Conservation (phyloP, 2,888 invertebrate species). For the Kryphioiulus occultus region DNA sequence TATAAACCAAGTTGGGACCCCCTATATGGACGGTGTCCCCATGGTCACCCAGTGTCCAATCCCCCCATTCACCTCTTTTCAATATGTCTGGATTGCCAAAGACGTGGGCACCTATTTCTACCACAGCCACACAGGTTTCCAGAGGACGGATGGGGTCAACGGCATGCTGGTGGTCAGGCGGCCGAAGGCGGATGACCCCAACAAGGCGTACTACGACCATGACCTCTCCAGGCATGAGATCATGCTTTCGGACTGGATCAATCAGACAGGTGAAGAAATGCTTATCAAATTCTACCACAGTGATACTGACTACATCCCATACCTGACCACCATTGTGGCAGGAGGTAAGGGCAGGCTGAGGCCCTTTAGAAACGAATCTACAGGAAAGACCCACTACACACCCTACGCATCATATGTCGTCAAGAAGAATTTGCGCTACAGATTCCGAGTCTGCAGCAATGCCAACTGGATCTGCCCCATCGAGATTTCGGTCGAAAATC, state of each 20-base stretch:
- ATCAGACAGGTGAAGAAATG: conserved; percentile 66
- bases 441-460: conserved; percentile 83
- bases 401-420: background rate
- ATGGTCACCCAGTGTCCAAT: conserved; percentile 86
- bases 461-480: conserved; percentile 88
- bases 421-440: conserved; percentile 73
- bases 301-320: conserved; percentile 81
- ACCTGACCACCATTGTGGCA: conserved; percentile 79
- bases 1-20: conserved; percentile 74
- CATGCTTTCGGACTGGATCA: conserved; percentile 85
- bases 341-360: conserved; percentile 81
- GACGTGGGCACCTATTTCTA: conserved; percentile 85
- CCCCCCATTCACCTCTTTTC: conserved; percentile 76
- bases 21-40: conserved; percentile 90
- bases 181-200: conserved; percentile 83
- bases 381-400: background rate
- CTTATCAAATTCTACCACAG: conserved; percentile 86
- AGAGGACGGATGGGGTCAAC: conserved; percentile 86
- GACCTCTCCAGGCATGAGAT: conserved; percentile 89
- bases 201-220: conserved; percentile 84
- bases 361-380: conserved; percentile 60
- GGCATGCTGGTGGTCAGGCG: conserved; percentile 84
- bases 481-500: conserved; percentile 81
- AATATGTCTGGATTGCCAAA: conserved; percentile 82
- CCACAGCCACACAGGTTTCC: conserved; percentile 84